Percentiles rank a stretch among this genome's conserved stretches.
Conservation (phyloP, 2,797 vertebrate species). For the Gambelia wislizenii region DNA sequence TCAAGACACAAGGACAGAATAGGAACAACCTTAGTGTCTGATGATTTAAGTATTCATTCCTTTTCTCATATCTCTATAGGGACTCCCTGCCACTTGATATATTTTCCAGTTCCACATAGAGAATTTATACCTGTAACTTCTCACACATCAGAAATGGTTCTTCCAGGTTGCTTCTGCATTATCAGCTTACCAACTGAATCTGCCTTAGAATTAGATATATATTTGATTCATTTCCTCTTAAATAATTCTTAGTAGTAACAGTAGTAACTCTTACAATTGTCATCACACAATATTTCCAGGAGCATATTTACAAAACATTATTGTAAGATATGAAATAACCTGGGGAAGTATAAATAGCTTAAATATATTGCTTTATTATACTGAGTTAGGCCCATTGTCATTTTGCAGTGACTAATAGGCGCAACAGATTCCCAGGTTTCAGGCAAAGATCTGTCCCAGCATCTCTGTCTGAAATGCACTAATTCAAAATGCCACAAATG, state of each 20-base stretch:
- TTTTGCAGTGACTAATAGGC: background rate
- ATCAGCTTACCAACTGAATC: background rate
- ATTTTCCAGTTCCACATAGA: background rate
- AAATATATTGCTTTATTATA: conserved; percentile 7
- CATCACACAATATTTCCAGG: background rate
- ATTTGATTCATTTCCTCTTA: background rate
- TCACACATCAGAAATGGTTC: background rate
- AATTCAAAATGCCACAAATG: background rate
- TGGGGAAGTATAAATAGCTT: background rate
- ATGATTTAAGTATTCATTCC: conserved; percentile 17
- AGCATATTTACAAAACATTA: background rate
- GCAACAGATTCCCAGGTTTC: background rate
- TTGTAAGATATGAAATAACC: background rate
- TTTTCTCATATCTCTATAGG: conserved; percentile 10
- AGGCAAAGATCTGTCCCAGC: background rate
- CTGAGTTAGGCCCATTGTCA: background rate
- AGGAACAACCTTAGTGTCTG: background rate
- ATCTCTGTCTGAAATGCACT: background rate
- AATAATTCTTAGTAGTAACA: background rate
- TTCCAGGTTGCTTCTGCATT: background rate
- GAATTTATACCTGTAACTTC: background rate
- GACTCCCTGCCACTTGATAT: background rate
- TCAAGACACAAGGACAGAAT: background rate
- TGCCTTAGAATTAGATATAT: background rate
- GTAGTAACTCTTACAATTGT: background rate